Percentiles rank a stretch among this genome's conserved stretches.
These are phyloP conservation scores for Zaprionus africanus DNA, from an alignment of 1,140 invertebrate species.

Conservation along the genomic window DNA sequence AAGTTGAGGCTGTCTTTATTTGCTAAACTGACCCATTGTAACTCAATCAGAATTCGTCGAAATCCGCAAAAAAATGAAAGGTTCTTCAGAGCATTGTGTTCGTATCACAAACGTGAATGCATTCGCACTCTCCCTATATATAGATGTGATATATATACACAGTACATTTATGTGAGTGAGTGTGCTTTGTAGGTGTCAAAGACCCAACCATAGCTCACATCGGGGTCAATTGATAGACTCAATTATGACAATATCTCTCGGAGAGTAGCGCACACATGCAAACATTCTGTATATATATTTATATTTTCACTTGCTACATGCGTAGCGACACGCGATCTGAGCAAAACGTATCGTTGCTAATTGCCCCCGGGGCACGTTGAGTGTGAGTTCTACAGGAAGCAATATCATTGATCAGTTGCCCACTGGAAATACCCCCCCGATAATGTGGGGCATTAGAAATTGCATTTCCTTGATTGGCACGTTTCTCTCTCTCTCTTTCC, in stretches of 20 bases:
- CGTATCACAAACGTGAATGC: constrained; percentile 23
- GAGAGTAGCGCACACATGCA: constrained; percentile 27
- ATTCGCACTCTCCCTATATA: constrained; percentile 42
- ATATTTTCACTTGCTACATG: constrained; percentile 4
- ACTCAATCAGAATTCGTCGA: constrained; percentile 22
- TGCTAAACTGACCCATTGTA: background rate
- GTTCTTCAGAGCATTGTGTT: constrained; percentile 5
- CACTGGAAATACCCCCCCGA: constrained; percentile 5
- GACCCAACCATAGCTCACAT: constrained; percentile 75
- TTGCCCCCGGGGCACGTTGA: constrained; percentile 21
- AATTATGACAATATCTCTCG: constrained; percentile 74
- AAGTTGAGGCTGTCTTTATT: background rate
- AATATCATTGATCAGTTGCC: constrained; percentile 8
- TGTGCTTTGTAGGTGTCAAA: constrained; percentile 67
- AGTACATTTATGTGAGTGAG: constrained; percentile 37
- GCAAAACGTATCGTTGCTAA: constrained; percentile 36
- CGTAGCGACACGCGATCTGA: constrained; percentile 31
- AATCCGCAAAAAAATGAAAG: constrained; percentile 14
- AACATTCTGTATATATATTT: background rate
- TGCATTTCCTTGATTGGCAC: constrained; percentile 28
- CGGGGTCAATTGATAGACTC: constrained; percentile 82
- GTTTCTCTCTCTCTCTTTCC: background rate
- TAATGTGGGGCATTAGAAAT: constrained; percentile 18
- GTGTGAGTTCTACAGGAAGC: constrained; percentile 35
- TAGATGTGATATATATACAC: constrained; percentile 10